Evolutionary conservation across 2,888 invertebrate species (phyloP).

Genomic region (Mimachlamys varia): DNA sequence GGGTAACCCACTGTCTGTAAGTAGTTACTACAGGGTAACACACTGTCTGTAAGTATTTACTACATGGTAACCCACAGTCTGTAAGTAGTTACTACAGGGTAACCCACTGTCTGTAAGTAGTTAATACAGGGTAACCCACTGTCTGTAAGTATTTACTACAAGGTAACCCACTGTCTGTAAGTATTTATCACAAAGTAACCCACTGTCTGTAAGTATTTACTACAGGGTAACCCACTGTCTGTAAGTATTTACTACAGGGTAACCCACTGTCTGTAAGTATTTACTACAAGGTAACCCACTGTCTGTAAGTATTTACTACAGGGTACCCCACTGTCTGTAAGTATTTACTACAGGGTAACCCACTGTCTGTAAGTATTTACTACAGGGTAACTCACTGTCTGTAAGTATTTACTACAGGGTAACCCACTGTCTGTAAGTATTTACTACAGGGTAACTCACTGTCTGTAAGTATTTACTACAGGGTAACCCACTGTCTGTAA

Average conservation of each 20-base stretch:
- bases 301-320: neutral
- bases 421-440: neutral
- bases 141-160: neutral
- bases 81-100: neutral
- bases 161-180: no score
- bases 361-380: no score
- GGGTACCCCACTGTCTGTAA: neutral
- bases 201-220: no score
- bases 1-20: neutral
- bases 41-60: neutral
- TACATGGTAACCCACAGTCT: neutral
- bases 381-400: neutral
- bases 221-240: no score
- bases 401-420: neutral
- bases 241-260: no score
- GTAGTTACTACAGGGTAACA: neutral
- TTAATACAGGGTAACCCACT: neutral
- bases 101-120: neutral
- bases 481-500: slow-evolving; percentile 3
- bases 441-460: neutral
- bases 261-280: neutral
- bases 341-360: neutral
- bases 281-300: neutral
- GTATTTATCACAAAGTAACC: no score
- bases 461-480: neutral